These are phyloP conservation scores for Drosophila ezoana DNA, from an alignment of 2,888 invertebrate genomes.

Conservation along the genomic window DNA sequence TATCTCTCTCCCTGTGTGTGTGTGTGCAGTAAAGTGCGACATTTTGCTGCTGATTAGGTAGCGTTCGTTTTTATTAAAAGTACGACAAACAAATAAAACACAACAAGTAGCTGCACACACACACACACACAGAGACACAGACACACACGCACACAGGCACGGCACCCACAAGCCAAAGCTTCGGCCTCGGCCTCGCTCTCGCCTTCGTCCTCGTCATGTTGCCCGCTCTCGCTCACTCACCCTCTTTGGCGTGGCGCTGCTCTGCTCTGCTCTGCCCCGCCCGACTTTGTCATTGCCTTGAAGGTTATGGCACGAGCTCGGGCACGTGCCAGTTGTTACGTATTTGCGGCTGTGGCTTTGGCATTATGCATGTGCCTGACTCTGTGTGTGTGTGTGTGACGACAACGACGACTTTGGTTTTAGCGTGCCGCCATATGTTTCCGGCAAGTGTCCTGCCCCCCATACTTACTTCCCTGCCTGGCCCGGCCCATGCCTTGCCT, in stretches of 20 bases:
- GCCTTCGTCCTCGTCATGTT: conserved; percentile 45
- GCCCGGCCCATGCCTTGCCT: not conserved
- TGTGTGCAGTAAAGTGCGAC: conserved; percentile 74
- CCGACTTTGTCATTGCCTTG: conserved; percentile 54
- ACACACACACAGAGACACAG: conserved; percentile 19
- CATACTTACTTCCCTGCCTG: not conserved
- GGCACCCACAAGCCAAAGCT: conserved; percentile 49
- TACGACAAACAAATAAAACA: conserved; percentile 75
- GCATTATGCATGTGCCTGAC: conserved; percentile 24
- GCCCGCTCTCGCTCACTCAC: not conserved
- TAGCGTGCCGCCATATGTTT: conserved; percentile 77
- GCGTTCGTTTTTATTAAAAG: conserved; percentile 79
- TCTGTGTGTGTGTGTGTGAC: conserved; percentile 21
- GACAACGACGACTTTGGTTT: conserved; percentile 66
- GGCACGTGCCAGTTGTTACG: conserved; percentile 68
- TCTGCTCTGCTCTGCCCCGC: not conserved
- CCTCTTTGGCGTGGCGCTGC: no score
- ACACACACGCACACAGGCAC: conserved; percentile 11
- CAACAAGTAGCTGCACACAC: conserved; percentile 66
- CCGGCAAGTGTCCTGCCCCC: conserved; percentile 71
- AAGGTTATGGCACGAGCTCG: conserved; percentile 67
- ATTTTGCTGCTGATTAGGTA: conserved; percentile 79
- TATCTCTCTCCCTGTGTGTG: conserved; percentile 26
- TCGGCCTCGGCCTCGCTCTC: conserved; percentile 36
- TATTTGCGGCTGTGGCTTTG: conserved; percentile 69